Percentiles rank a stretch among this genome's conserved stretches.
These are phyloP conservation scores for Shinisaurus crocodilurus DNA, from an alignment of 2,113 vertebrate species.

Conservation along the genomic window DNA sequence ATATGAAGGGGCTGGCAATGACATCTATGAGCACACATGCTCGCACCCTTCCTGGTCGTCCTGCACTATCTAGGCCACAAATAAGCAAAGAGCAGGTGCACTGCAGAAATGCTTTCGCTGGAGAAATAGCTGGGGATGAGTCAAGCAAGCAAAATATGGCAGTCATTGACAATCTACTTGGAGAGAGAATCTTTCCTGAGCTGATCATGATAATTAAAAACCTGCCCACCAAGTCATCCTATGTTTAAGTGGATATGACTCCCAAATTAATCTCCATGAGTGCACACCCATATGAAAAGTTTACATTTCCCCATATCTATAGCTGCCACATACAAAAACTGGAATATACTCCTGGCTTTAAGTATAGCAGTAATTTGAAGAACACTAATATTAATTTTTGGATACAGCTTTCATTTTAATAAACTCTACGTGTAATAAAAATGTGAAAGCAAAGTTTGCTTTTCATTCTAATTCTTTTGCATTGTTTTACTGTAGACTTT, in stretches of 20 bases:
- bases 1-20: neutral
- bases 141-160: neutral
- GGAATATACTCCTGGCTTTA: slow-evolving; percentile 19
- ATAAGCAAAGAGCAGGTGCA: neutral
- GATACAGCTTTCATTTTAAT: slow-evolving; percentile 18
- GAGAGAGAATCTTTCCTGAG: neutral
- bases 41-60: neutral
- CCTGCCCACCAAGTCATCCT: neutral
- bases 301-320: slow-evolving; percentile 8
- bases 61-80: neutral
- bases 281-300: neutral
- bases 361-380: neutral
- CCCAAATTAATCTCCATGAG: neutral
- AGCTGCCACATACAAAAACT: neutral
- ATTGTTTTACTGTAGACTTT: slow-evolving; percentile 35
- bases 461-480: slow-evolving; percentile 19
- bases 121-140: neutral
- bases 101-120: neutral
- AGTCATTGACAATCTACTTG: neutral
- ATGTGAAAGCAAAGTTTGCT: slow-evolving; percentile 34
- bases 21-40: neutral
- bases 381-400: neutral
- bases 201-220: neutral
- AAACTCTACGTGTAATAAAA: slow-evolving; percentile 12
- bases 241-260: neutral